Conservation (phyloP, 2,888 invertebrate genomes). For the Pegoplata infirma region DNA sequence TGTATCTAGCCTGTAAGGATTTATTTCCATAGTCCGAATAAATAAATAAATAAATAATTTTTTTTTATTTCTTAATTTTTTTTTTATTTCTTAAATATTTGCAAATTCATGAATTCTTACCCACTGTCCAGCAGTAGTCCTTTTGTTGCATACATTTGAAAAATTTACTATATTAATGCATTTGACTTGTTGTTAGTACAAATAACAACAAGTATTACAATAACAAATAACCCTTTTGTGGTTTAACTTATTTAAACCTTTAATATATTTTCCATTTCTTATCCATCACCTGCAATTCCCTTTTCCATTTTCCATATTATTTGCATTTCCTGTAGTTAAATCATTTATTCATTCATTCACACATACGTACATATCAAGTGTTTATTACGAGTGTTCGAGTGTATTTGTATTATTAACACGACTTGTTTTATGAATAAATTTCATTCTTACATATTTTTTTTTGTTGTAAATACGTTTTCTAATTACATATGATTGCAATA, state of each 20-base stretch:
- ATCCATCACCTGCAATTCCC: background rate
- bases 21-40: too few relatives aligned
- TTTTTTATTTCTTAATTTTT: too few relatives aligned
- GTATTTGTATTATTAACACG: slow-evolving; percentile 42
- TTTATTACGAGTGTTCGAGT: too few relatives aligned
- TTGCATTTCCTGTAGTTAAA: slow-evolving; percentile 37
- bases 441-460: background rate
- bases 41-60: too few relatives aligned
- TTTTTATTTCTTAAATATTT: too few relatives aligned
- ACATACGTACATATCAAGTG: slow-evolving; percentile 5
- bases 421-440: slow-evolving; percentile 27
- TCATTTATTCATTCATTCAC: too few relatives aligned
- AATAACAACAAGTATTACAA: background rate
- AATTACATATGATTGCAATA: slow-evolving; percentile 53
- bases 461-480: slow-evolving; percentile 29
- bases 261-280: too few relatives aligned
- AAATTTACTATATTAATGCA: slow-evolving; percentile 10
- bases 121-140: too few relatives aligned
- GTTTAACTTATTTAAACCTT: slow-evolving; percentile 6
- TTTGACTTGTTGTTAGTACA: slow-evolving; percentile 16
- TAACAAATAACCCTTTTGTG: slow-evolving; percentile 20
- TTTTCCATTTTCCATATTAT: slow-evolving; percentile 29
- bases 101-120: too few relatives aligned
- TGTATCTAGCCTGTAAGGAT: too few relatives aligned
- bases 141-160: too few relatives aligned